Evolutionary conservation across 1,140 invertebrate genomes (phyloP), one percentile per base, ranked within the genome.

Genomic region (Triops cancriformis): DNA sequence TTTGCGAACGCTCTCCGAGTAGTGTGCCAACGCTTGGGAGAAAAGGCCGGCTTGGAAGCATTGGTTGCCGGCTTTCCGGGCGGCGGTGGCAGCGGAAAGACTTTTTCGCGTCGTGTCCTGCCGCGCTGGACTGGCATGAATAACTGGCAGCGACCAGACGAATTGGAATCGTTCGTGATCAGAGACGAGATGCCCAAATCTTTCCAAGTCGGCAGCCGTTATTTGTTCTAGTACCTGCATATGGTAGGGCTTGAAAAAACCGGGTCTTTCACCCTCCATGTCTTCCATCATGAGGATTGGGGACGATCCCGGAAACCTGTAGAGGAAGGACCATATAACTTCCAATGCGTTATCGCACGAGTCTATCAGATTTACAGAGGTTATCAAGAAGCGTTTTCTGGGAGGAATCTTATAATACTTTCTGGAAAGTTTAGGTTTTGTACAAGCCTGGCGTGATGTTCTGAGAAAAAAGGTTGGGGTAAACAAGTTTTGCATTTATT

Each of bases 151-250:
- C 27, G 79, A 77, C 51, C 82, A 81, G 18, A 83, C 80, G 79
- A 81, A 82, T 1, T 76, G 76, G 42, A 85, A 72, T 73, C 83
- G 80, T 18, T 83, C 82, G 79, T 81, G 78, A 80, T 85, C 81
- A 10, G 81, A 82, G 37, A 79, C 79, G 28, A 73, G 51, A 26
- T 28, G 14, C 14, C 26, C 11, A 42, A 78, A 18, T 23, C 10
- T 28, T 9, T 28, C 31, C 77, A 78, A 78, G 42, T 79, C 72
- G 23, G 31, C 27, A 31, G 12, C n/a, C 14, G 28, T 18, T 18
- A 79, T 11, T 27, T 79, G 73, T 75, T 77, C 73, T 28, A 79
- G 72, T 26, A 79, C 72, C 41, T 28, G 12, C 1, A 76, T 4
- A 23, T 79, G 78, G 64, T 76, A 79, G 4, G 74, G 28, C 45